phyloP scores from a whole-genome alignment of 2,888 invertebrate species.

The Orthosia incerta region DNA sequence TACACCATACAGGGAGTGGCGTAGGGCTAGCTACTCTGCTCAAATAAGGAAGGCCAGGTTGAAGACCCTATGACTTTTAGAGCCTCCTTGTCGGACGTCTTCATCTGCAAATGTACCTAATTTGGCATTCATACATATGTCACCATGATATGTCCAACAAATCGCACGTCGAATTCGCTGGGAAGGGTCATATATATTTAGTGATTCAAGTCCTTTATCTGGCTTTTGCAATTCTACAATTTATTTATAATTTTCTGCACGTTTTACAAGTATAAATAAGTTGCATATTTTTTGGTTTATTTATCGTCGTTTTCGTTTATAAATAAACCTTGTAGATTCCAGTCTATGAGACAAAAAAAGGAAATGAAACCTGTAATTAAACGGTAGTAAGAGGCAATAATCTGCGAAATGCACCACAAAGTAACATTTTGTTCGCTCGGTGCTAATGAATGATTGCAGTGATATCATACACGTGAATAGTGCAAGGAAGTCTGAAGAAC shows the following conservation, averaged over 20 bases:
- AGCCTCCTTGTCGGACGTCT: constrained; percentile 6
- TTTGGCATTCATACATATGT: constrained; percentile 21
- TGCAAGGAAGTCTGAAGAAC: constrained; percentile 62
- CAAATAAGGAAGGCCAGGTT: constrained; percentile 35
- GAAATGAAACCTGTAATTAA: constrained; percentile 11
- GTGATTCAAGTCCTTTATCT: constrained; percentile 18
- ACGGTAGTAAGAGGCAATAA: constrained; percentile 24
- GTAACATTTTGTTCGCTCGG: constrained; percentile 60
- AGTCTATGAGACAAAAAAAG: background rate
- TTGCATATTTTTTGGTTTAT: constrained; percentile 15
- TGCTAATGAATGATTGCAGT: constrained; percentile 67
- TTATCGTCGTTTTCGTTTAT: constrained; percentile 19
- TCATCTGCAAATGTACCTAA: constrained; percentile 22
- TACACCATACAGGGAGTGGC: constrained; percentile 76
- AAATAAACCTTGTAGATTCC: constrained; percentile 21
- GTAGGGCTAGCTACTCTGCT: constrained; percentile 57
- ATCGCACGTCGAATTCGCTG: background rate
- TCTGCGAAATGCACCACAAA: constrained; percentile 39
- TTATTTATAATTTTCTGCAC: constrained; percentile 30
- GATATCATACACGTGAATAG: constrained; percentile 69
- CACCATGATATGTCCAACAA: constrained; percentile 8
- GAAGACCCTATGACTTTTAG: constrained; percentile 41
- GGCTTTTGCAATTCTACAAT: constrained; percentile 15
- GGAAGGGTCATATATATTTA: constrained; percentile 17
- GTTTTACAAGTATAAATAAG: background rate